Percentiles rank a stretch among this genome's conserved stretches.
These are phyloP conservation scores for Falco rusticolus DNA, from an alignment of 2,797 vertebrate species.

Conservation along the genomic window DNA sequence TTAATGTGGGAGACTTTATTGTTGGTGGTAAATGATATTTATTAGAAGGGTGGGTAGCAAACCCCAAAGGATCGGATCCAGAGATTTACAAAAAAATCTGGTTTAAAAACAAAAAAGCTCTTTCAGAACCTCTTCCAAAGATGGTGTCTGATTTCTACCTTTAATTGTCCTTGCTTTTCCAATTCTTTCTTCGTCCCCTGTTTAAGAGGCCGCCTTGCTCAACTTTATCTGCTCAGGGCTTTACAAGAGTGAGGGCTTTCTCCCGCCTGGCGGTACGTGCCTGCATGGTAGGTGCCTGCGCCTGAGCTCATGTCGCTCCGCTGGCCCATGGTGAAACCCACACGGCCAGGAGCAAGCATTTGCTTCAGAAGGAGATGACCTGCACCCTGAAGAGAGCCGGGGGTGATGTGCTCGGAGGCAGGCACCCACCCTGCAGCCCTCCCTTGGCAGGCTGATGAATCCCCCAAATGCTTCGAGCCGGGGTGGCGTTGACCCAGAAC, in stretches of 20 bases:
- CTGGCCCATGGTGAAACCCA: not conserved
- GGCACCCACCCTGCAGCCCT: fast-evolving
- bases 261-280: fast-evolving
- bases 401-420: fast-evolving
- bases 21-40: conserved; percentile 65
- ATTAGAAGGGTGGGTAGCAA: conserved; percentile 63
- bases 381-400: not conserved
- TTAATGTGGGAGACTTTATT: conserved; percentile 62
- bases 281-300: not conserved
- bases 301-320: not conserved
- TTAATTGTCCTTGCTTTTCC: conserved; percentile 13
- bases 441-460: not conserved
- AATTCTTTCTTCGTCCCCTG: not conserved
- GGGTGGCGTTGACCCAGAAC: fast-evolving
- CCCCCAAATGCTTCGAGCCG: fast-evolving
- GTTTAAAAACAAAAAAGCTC: conserved; percentile 33
- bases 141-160: conserved; percentile 46
- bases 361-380: not conserved
- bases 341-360: fast-evolving
- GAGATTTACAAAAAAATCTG: conserved; percentile 16
- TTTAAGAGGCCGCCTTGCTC: not conserved
- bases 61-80: not conserved
- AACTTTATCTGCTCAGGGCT: not conserved
- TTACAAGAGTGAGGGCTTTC: not conserved
- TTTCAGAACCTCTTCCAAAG: conserved; percentile 49